These are phyloP conservation scores for Hetaerina titia DNA, from an alignment of 2,888 invertebrate genomes.

Conservation along the genomic window DNA sequence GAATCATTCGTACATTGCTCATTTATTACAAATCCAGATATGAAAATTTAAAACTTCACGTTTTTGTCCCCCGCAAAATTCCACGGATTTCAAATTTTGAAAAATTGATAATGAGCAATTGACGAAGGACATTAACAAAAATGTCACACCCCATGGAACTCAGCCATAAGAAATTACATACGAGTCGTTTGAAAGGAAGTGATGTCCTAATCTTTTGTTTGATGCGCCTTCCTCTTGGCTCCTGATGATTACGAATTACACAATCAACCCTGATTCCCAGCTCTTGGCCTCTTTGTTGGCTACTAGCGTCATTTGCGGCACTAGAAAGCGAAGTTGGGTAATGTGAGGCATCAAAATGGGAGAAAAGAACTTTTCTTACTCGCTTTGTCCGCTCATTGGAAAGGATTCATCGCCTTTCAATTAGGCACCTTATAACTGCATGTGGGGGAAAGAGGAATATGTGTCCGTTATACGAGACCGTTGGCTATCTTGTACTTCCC, in stretches of 20 bases:
- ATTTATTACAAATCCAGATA: too few relatives aligned
- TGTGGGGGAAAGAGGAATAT: too few relatives aligned
- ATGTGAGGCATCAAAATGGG: not conserved
- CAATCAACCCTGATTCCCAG: not conserved
- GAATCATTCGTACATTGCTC: too few relatives aligned
- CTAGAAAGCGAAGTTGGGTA: constrained; percentile 22
- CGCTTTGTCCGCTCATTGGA: not conserved
- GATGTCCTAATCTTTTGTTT: not conserved
- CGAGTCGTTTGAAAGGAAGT: not conserved
- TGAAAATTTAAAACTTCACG: not conserved
- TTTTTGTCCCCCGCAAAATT: not conserved
- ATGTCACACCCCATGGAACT: not conserved
- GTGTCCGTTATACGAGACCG: too few relatives aligned
- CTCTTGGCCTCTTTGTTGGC: constrained; percentile 16
- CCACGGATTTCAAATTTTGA: not conserved
- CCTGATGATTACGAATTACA: not conserved
- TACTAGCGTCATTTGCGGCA: constrained; percentile 1
- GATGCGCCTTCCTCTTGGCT: not conserved
- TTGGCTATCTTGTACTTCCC: too few relatives aligned
- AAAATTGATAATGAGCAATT: too few relatives aligned
- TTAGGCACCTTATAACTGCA: too few relatives aligned
- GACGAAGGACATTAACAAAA: not conserved
- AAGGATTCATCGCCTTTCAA: too few relatives aligned
- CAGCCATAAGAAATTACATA: not conserved
- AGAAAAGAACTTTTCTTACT: not conserved